These are phyloP conservation scores for Cryptoblepharus egeriae DNA, from an alignment of 2,797 vertebrate species.

Conservation along the genomic window DNA sequence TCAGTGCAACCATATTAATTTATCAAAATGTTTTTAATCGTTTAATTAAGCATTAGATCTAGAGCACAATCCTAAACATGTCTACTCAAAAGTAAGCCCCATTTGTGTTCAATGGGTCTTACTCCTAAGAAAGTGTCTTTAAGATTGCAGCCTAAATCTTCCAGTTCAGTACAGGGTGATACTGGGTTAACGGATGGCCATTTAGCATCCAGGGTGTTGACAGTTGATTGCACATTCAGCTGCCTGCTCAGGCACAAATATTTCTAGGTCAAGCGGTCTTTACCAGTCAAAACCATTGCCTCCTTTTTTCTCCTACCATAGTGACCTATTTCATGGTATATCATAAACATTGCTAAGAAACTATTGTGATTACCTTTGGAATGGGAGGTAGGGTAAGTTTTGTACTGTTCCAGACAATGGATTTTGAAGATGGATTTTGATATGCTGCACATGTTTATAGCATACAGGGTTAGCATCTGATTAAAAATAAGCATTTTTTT, in stretches of 20 bases:
- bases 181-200: not conserved
- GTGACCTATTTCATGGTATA: not conserved
- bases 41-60: not conserved
- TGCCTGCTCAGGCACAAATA: not conserved
- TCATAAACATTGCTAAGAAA: not conserved
- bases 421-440: slow-evolving; percentile 9
- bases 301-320: not conserved
- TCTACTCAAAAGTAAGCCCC: too few relatives aligned
- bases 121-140: too few relatives aligned
- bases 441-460: not conserved
- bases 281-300: not conserved
- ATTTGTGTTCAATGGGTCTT: too few relatives aligned
- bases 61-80: too few relatives aligned
- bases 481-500: not conserved
- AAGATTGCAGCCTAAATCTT: too few relatives aligned
- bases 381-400: not conserved
- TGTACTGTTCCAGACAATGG: not conserved
- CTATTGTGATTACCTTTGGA: not conserved
- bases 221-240: not conserved
- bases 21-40: not conserved
- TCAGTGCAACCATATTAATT: too few relatives aligned
- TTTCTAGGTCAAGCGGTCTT: not conserved
- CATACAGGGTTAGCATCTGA: not conserved
- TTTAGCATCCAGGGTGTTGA: not conserved
- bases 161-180: not conserved